Percentiles rank a stretch among this genome's conserved stretches.
These are phyloP conservation scores for Aspidiotus rigidus DNA, from an alignment of 2,888 invertebrate genomes.

Conservation along the genomic window DNA sequence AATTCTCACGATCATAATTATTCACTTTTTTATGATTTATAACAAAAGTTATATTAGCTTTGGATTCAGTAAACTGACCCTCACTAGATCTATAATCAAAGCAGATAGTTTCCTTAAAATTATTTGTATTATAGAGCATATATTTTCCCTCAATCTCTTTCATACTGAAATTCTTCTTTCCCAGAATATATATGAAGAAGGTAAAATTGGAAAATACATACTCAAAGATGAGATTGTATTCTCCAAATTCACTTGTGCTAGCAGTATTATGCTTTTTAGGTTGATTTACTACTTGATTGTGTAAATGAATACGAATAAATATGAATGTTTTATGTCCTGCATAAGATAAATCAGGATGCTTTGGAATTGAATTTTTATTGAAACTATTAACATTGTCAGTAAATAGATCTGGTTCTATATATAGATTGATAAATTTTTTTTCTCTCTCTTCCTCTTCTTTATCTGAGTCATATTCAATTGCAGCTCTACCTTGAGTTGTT, in stretches of 20 bases:
- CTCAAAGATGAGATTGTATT: conserved; percentile 1
- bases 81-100: neutral
- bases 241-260: conserved; percentile 5
- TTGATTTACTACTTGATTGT: conserved; percentile 15
- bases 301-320: conserved; percentile 17
- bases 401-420: conserved; percentile 14
- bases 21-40: conserved; percentile 1
- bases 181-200: conserved; percentile 3
- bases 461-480: conserved; percentile 9
- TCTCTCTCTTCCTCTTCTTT: conserved; percentile 16
- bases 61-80: conserved; percentile 1
- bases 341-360: conserved; percentile 12
- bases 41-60: conserved; percentile 4
- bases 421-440: conserved; percentile 20
- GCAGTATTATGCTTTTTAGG: conserved; percentile 9
- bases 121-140: conserved; percentile 4
- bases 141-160: conserved; percentile 4
- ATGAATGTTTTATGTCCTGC: conserved; percentile 20
- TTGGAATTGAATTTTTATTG: conserved; percentile 10
- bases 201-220: conserved; percentile 9
- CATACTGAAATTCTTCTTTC: conserved; percentile 4
- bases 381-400: conserved; percentile 13
- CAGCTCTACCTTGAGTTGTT: conserved; percentile 17
- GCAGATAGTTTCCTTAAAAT: neutral
- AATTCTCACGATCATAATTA: neutral